A percentile compares a stretch with the other conserved stretches of the same genome.
Evolutionary conservation across 30 jellyfish, hydroid and myxozoan species (phyloP).

Genomic region (Turritopsis dohrnii): DNA sequence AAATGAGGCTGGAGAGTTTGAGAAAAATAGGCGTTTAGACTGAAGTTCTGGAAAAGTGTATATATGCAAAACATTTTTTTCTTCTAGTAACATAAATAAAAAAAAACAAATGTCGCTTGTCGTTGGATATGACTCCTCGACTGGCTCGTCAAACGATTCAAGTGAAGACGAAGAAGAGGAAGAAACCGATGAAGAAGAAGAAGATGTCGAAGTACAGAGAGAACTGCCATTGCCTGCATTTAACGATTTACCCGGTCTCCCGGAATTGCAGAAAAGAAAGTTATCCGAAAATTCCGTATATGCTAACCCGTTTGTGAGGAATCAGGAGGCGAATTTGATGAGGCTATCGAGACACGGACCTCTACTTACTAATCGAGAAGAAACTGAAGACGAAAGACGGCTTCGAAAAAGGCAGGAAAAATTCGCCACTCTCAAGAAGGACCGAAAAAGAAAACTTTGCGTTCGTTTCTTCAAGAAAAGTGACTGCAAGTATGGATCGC

Average conservation of each 20-base stretch:
- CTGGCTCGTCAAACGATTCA: not conserved
- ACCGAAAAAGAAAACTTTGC: not conserved
- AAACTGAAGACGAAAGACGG: constrained; percentile 2
- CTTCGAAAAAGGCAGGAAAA: not conserved
- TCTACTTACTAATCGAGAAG: not conserved
- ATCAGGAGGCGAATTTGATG: constrained; percentile 15
- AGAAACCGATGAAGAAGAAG: constrained; percentile 30
- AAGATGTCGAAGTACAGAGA: not conserved
- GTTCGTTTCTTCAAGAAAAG: constrained; percentile 20
- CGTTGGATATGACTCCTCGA: constrained; percentile 28
- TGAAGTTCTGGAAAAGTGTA: not conserved
- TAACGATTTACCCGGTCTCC: not conserved
- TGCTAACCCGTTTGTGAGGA: constrained; percentile 18
- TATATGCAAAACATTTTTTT: not conserved
- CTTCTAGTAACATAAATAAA: not conserved
- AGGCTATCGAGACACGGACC: constrained; percentile 30
- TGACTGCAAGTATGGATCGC: constrained; percentile 24
- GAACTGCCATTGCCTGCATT: constrained; percentile 28
- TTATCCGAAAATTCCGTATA: constrained; percentile 13
- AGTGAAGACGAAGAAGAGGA: not conserved
- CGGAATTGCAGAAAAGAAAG: constrained; percentile 17
- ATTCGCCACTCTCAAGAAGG: not conserved
- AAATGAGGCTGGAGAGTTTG: no score
- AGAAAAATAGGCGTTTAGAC: not conserved
- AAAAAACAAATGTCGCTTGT: constrained; percentile 8